These are phyloP conservation scores for Ascaphus truei DNA, from an alignment of 2,113 vertebrate genomes.

Conservation along the genomic window DNA sequence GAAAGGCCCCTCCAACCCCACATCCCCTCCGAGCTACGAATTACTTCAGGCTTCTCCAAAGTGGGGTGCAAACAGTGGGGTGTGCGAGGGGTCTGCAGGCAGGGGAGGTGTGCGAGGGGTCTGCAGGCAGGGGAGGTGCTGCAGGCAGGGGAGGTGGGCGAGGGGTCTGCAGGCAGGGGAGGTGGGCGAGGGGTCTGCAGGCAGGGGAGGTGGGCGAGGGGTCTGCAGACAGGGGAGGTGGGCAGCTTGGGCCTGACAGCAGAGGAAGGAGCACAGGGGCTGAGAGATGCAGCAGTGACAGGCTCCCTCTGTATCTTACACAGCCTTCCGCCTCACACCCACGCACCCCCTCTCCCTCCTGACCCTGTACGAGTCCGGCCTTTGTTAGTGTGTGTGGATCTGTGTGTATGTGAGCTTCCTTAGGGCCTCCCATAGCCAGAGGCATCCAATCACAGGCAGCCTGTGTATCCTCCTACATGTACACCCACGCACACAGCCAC, in stretches of 20 bases:
- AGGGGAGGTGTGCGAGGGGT: neutral
- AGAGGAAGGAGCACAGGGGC: slow-evolving; percentile 36
- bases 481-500: slow-evolving; percentile 57
- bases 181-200: too few species aligned
- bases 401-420: slow-evolving; percentile 32
- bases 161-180: neutral
- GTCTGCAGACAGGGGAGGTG: too few species aligned
- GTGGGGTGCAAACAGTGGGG: slow-evolving; percentile 12
- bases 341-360: slow-evolving; percentile 67
- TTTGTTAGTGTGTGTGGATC: slow-evolving; percentile 25
- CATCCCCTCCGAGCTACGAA: slow-evolving; percentile 25
- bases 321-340: slow-evolving; percentile 74
- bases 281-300: slow-evolving; percentile 42
- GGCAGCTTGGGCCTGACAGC: slow-evolving; percentile 31
- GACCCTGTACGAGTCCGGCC: slow-evolving; percentile 57
- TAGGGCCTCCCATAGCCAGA: slow-evolving; percentile 37
- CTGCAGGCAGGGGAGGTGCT: neutral
- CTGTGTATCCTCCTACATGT: slow-evolving; percentile 52
- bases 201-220: too few species aligned
- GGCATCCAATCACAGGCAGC: slow-evolving; percentile 56
- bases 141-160: neutral
- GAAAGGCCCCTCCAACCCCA: slow-evolving; percentile 22
- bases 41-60: slow-evolving; percentile 18
- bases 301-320: slow-evolving; percentile 57
- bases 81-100: neutral